Evolutionary conservation across 2,888 invertebrate species (phyloP).

Genomic region (Pristionchus exspectatus): DNA sequence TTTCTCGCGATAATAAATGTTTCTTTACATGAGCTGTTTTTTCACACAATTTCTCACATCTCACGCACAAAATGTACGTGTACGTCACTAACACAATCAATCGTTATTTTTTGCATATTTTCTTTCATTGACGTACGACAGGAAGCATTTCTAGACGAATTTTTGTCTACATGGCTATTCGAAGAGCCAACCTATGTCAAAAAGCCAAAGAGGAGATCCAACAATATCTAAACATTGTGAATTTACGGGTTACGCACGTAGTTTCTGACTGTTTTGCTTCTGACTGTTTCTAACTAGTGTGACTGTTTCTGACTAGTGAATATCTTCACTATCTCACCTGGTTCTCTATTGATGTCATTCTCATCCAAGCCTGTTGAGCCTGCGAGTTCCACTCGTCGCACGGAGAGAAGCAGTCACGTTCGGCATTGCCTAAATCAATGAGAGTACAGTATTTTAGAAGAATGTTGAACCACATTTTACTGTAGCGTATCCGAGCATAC

Average conservation of each 20-base stretch:
- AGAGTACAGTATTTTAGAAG: neutral
- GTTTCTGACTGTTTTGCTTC: no score
- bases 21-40: neutral
- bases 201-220: no score
- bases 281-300: no score
- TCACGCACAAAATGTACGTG: neutral
- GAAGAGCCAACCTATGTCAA: no score
- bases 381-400: neutral
- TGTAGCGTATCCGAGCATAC: neutral
- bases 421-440: neutral
- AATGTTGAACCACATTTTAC: neutral
- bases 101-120: no score
- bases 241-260: neutral
- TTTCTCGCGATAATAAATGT: neutral
- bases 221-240: no score
- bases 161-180: neutral
- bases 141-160: no score
- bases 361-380: neutral
- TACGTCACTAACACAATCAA: no score
- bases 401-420: neutral
- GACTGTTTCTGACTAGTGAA: neutral
- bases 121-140: no score
- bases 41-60: neutral
- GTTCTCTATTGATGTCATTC: neutral
- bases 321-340: neutral